These are phyloP conservation scores for Yponomeuta plumbellus DNA, from an alignment of 2,888 invertebrate genomes.

Conservation along the genomic window DNA sequence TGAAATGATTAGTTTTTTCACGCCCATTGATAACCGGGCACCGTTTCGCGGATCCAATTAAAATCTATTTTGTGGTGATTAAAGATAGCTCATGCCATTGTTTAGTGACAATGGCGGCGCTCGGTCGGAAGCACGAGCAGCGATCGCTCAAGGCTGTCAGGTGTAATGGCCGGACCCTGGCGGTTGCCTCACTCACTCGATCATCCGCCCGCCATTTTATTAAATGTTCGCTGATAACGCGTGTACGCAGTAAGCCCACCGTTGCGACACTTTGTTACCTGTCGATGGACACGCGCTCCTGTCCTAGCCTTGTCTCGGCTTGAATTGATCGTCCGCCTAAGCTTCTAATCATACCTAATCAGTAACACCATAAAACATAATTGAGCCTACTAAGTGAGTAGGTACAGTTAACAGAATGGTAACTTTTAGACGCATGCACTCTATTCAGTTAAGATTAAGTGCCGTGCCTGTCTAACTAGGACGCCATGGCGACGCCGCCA, in stretches of 20 bases:
- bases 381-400: not conserved
- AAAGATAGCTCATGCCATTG: conserved; percentile 66
- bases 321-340: conserved; percentile 26
- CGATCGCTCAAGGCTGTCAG: conserved; percentile 71
- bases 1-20: conserved; percentile 35
- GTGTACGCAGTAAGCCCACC: conserved; percentile 35
- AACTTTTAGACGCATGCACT: too few species aligned
- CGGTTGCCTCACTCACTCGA: conserved; percentile 48
- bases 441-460: too few species aligned
- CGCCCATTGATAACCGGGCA: conserved; percentile 32
- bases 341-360: conserved; percentile 1
- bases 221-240: conserved; percentile 55
- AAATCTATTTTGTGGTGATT: conserved; percentile 65
- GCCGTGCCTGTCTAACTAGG: too few species aligned
- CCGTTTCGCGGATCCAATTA: conserved; percentile 69
- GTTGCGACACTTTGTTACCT: conserved; percentile 54
- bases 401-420: not conserved
- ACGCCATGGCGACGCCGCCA: too few species aligned
- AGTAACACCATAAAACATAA: not conserved
- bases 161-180: conserved; percentile 56
- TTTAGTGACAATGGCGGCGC: conserved; percentile 59
- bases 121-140: conserved; percentile 48
- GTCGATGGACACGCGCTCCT: conserved; percentile 40
- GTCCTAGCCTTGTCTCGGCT: conserved; percentile 19
- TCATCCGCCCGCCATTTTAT: conserved; percentile 59